Base-by-base conservation (phyloP, 1,140 invertebrate genomes). In the Pseudoatta argentina region DNA sequence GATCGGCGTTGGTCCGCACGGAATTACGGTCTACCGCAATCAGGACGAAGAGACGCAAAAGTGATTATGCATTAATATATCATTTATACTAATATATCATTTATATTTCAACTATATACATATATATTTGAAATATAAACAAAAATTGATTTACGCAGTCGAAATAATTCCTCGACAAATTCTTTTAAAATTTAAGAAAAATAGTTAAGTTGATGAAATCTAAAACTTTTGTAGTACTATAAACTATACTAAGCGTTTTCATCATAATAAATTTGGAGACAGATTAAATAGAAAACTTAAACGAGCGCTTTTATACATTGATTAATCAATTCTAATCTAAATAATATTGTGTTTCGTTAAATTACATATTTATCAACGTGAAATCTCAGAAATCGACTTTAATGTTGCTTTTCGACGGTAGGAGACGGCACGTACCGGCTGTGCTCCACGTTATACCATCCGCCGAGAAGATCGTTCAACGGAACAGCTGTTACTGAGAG, bases 1-100 rank as follows among this genome's bases (percentile, higher is more conserved):
- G 85, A 95, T 98, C 59, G 97, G 97, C 5, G 98, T 98, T 16
- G 97, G 98, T 3, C 97, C 98, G 0, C 97, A 97, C 91, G 98
- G 98, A 79, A 97, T 98, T 79, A 97, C 97, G 67, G 96, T 98
- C 18, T 97, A 97, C 92, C 95, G 95, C 51, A 95, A 94, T 78
- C 96, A 96, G 66, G 96, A 96, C 64, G 96, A 96, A 34, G 96
- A 96, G 88, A 96, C 96, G 91, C 96, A 97, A 93, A 97, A 96
- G 96, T 97, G 93, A 75, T 93, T 95, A 30, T n/a, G 3, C 34
- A 55, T 85, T 14, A 30, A 44, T 85, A 53, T 34, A 48, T 55
- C 4, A 51, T 55, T 6, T 55, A 55, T 18, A 55, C n/a, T 55
- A 30, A 44, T 85, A 53, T 34, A 48, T 55, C 5, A 51, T 55